These are phyloP conservation scores for Epizoanthus rinbou DNA, from an alignment of 92 coral and sea anemone species.

Conservation along the genomic window DNA sequence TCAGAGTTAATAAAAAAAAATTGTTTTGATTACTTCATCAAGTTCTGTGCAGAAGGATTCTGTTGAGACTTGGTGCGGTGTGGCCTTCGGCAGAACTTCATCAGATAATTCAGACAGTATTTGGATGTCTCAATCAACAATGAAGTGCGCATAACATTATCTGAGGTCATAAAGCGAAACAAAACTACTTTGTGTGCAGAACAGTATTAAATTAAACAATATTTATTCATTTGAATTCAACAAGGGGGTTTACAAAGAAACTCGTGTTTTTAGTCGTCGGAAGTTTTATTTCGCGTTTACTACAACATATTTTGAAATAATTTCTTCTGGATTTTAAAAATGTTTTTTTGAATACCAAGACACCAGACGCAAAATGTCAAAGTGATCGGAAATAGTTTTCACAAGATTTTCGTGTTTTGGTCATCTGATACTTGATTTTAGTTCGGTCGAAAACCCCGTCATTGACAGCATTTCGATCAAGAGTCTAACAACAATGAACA, in stretches of 20 bases:
- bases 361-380: no score
- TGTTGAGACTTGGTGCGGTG: background rate
- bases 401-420: no score
- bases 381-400: no score
- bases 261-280: background rate
- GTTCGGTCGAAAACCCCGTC: background rate
- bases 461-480: slow-evolving; percentile 2
- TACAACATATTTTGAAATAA: no score
- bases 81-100: slow-evolving; percentile 4
- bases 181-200: slow-evolving; percentile 6
- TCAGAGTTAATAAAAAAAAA: slow-evolving; percentile 6
- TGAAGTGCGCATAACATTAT: slow-evolving; percentile 20
- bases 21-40: background rate
- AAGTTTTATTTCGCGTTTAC: no score
- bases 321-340: no score
- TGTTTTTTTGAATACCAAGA: no score
- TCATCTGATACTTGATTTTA: no score
- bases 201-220: background rate
- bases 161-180: slow-evolving; percentile 27
- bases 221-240: background rate
- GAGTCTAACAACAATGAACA: background rate
- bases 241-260: background rate
- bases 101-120: slow-evolving; percentile 12
- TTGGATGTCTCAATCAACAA: slow-evolving; percentile 39
- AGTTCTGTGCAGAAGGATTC: background rate